Evolutionary conservation across 2,113 vertebrate genomes (phyloP), one percentile per base, ranked within the genome.

Genomic region (Paedocypris sp.): DNA sequence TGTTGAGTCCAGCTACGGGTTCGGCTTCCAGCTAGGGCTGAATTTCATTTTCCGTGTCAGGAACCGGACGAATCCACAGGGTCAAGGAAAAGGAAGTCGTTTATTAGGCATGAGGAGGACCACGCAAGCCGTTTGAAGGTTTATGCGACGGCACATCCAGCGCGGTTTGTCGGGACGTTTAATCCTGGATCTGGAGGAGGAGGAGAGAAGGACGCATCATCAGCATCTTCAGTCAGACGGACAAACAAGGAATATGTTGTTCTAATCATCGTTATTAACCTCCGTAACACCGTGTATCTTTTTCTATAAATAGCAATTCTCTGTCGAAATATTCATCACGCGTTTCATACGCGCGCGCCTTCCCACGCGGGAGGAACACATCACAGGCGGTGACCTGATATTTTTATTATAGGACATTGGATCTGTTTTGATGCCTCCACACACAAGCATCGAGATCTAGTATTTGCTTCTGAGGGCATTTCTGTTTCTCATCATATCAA

Each of bases 101-200:
- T 60, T 68, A 62, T 64, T 38, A 70, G 64, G 63, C 41, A 68
- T 72, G 72, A 50, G 71, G 32, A 50, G 43, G 41, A 36, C 42
- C 20, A 41, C 23, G 33, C 15, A 51, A 59, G 46, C 33, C 47
- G n/a, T 25, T 42, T 62, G 33, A 26, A 68, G 57, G 61, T 62
- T 65, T 45, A 64, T 64, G 69, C 23, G 57, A 43, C 57, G 78
- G 76, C 75, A 43, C 31, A 72, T 60, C 64, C 66, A 60, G 25
- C 68, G 72, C 76, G 76, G 78, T 81, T 77, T 77, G 72, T 74
- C 75, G 15, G 70, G 72, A 77, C 76, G 71, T 61, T 71, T 68
- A 68, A 43, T 62, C 62, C 59, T 28, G 51, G 29, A 60, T 42
- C 63, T 29, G 71, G 71, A 62, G 71, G 71, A 62, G 69, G 75